These are phyloP conservation scores for Eudasyphora cyanicolor DNA, from an alignment of 2,888 invertebrate species.

Conservation along the genomic window DNA sequence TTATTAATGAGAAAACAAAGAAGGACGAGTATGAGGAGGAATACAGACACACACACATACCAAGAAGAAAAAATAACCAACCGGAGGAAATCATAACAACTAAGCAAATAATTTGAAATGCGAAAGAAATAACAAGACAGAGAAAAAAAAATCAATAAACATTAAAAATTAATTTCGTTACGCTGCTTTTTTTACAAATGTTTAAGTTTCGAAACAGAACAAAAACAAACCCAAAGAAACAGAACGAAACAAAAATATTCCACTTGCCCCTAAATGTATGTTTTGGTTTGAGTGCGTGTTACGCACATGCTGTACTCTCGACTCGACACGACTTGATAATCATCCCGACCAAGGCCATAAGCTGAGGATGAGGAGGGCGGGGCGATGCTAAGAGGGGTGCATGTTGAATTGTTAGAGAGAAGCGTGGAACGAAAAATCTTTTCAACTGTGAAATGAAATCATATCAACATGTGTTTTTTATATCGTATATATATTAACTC, in stretches of 20 bases:
- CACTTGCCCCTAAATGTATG: constrained; percentile 13
- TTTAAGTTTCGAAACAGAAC: constrained; percentile 28
- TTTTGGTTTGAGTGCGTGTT: background rate
- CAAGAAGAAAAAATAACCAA: constrained; percentile 11
- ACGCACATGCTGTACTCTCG: background rate
- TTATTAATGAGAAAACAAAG: constrained; percentile 45
- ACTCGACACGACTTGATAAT: background rate
- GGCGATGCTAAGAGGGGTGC: background rate
- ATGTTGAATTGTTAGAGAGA: background rate
- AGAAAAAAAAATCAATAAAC: constrained; percentile 56
- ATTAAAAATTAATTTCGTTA: constrained; percentile 60
- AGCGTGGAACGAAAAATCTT: constrained; percentile 68
- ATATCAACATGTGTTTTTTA: constrained; percentile 66
- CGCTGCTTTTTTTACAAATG: too few species aligned
- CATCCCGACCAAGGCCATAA: background rate
- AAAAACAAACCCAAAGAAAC: background rate
- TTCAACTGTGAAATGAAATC: constrained; percentile 78
- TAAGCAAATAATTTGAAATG: background rate
- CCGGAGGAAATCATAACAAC: background rate
- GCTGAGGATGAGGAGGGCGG: background rate
- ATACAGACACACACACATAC: too few species aligned
- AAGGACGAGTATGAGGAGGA: too few species aligned
- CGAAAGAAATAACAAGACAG: constrained; percentile 7
- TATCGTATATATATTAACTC: constrained; percentile 2
- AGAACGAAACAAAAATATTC: constrained; percentile 26